Evolutionary conservation across 2,888 invertebrate species (phyloP), one percentile per base, ranked within the genome.

Genomic region (Oscheius onirici): DNA sequence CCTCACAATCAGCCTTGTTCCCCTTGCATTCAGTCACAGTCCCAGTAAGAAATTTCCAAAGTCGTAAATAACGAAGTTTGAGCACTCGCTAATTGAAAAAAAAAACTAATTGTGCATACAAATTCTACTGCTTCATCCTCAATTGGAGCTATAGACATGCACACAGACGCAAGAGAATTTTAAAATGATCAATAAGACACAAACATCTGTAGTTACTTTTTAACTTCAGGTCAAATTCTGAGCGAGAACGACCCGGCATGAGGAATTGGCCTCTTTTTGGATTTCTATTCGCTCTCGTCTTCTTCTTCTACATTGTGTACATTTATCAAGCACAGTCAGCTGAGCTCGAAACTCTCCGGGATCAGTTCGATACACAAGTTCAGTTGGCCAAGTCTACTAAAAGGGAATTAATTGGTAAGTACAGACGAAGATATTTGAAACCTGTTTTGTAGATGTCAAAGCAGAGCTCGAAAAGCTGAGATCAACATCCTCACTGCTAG

Each of bases 251-350:
- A 22, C 73, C 77, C 26, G 69, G 61, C 52, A 81, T 81, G 81
- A 71, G 79, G 43, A 81, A 81, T 43, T 79, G 77, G 79, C 81
- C 81, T 22, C 76, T 81, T 24, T 81, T 81, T 63, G 66, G 75
- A 11, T 81, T 81, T 58, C 73, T 81, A n/a, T 74, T 79, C n/a
- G 75, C 76, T 15, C 75, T 81, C 40, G 80, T 80, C 46, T 70
- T 61, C 41, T 61, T 70, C 55, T 61, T 70, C 54, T 61, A 70
- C 28, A 54, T 70, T 20, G 34, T 69, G 26, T 69, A 69, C 20
- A 58, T 69, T 26, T 69, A 69, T 44, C 69, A 69, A 58, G 69
- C 69, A 15, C 69, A 69, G 49, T 69, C 69, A n/a, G 41, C 69
- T 3, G 69, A 69, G 22, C 24, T 69, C 13, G 57, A 51, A 10